Percentiles rank a stretch among this genome's conserved stretches.
phyloP scores from a whole-genome alignment of 2,113 vertebrate species.

The Archocentrus centrarchus region DNA sequence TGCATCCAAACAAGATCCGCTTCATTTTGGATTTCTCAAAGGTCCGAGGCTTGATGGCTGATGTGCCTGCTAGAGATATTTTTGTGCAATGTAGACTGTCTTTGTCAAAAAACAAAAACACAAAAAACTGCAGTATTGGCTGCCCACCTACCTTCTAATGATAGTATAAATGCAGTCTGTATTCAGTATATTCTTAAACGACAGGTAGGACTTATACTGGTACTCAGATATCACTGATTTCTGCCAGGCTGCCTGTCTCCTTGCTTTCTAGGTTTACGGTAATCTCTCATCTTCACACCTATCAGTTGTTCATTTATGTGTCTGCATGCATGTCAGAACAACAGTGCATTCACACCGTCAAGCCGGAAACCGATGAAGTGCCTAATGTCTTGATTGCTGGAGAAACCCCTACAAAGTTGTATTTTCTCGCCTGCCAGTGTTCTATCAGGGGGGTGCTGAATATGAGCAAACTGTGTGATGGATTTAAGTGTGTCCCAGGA shows the following conservation, averaged over 20 bases:
- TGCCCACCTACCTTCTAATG: slow-evolving; percentile 4
- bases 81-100: not conserved
- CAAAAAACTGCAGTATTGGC: slow-evolving; percentile 29
- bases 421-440: slow-evolving; percentile 26
- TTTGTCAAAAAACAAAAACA: not conserved
- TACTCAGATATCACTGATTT: slow-evolving; percentile 1
- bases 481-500: slow-evolving; percentile 55
- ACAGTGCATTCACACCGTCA: slow-evolving; percentile 3
- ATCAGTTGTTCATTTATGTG: slow-evolving; percentile 3
- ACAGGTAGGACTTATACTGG: slow-evolving; percentile 41
- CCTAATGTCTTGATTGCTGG: not conserved
- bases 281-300: slow-evolving; percentile 19
- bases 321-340: slow-evolving; percentile 6
- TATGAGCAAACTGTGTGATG: slow-evolving; percentile 50
- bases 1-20: not conserved
- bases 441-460: slow-evolving; percentile 31
- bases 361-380: slow-evolving; percentile 24
- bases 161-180: slow-evolving; percentile 13
- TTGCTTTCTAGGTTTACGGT: not conserved
- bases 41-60: not conserved
- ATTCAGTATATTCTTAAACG: not conserved
- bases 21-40: slow-evolving; percentile 10
- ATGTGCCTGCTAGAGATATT: not conserved
- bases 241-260: not conserved
- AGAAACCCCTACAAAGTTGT: slow-evolving; percentile 31